Evolutionary conservation across 2,888 invertebrate genomes (phyloP), one percentile per base, ranked within the genome.

Genomic region (Macaria liturata): DNA sequence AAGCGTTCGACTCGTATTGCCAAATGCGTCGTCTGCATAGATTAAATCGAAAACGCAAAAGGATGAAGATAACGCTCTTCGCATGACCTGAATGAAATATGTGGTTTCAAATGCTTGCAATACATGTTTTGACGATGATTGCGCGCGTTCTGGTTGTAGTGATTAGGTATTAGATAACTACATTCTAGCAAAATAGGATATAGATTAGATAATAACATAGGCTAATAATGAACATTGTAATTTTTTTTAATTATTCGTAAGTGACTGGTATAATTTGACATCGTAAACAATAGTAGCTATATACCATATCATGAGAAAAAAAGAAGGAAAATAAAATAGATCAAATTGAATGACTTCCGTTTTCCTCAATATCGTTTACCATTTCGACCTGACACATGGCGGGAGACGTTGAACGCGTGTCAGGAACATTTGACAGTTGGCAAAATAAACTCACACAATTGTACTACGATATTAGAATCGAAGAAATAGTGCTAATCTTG

Each of bases 21-120:
- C 64, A 71, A 70, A 71, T 71, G 67, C 52, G 67, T 66, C 64
- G 65, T 47, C 49, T 45, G 31, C 31, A 44, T 53, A 61, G 64
- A 61, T 64, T 59, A 62, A 69, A 71, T 57, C 69, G 56, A 60
- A 64, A 63, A 65, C 64, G 66, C 68, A 69, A 64, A 64, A 62
- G 52, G 47, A 62, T 58, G 59, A 59, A 66, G 61, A 69, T 67
- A 67, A 66, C 59, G 50, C 44, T 62, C 46, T 66, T 64, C 64
- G 69, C 67, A 62, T 70, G 71, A 68, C 71, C 67, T 56, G 70
- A 69, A 73, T 68, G 58, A 49, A 63, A 59, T 46, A 49, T 32
- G 44, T 7, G 42, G 50, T 49, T 42, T 7, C 7, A 20, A 20
- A 20, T 20, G 20, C 9, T 62, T 61, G 59, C 54, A 65, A 64